Evolutionary conservation across 2,113 vertebrate genomes (phyloP).

Genomic region (Rynchops niger): DNA sequence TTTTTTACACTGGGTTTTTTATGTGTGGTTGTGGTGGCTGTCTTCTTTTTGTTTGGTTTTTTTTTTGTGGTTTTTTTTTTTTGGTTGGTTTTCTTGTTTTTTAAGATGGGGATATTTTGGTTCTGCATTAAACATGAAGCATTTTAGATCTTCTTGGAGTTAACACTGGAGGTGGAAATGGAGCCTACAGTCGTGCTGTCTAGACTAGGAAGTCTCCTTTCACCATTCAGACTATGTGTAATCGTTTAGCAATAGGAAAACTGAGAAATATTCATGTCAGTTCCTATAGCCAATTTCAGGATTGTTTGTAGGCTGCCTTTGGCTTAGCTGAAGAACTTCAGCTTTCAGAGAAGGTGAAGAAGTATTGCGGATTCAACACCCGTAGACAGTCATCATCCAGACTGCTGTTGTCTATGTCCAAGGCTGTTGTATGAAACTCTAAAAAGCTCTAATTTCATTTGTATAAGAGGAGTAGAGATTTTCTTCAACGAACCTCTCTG

Average conservation of each 20-base stretch:
- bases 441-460: background rate
- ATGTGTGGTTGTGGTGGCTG: background rate
- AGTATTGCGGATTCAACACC: background rate
- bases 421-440: background rate
- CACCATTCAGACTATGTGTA: background rate
- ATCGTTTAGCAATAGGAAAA: slow-evolving; percentile 33
- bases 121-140: background rate
- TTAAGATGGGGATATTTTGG: background rate
- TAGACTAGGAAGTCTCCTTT: slow-evolving; percentile 22
- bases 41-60: background rate
- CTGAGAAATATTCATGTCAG: slow-evolving; percentile 41
- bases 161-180: background rate
- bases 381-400: background rate
- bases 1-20: background rate
- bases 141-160: background rate
- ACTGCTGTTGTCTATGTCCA: background rate
- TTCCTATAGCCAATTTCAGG: slow-evolving; percentile 19
- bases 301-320: slow-evolving; percentile 45
- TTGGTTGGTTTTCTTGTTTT: background rate
- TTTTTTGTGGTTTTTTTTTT: background rate
- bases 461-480: background rate
- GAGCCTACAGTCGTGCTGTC: background rate
- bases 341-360: slow-evolving; percentile 21
- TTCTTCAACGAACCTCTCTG: background rate
- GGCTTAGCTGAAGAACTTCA: slow-evolving; percentile 32